Evolutionary conservation across 2,888 invertebrate genomes (phyloP).

Genomic region (Eristalinus sepulchralis): DNA sequence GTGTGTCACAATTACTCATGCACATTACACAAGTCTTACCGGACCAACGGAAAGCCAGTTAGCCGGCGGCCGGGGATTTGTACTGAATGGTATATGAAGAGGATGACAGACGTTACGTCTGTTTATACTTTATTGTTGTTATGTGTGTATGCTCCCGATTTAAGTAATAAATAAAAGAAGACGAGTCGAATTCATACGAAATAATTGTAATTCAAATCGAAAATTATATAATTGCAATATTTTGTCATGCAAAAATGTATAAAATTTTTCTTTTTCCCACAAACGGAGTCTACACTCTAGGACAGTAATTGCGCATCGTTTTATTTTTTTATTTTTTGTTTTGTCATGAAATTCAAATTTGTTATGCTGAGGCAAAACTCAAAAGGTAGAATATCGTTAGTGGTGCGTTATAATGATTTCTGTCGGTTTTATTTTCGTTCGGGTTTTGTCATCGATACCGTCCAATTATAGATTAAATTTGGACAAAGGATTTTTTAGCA

Average conservation of each 20-base stretch:
- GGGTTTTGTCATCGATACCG: constrained; percentile 10
- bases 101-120: background rate
- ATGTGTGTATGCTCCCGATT: constrained; percentile 18
- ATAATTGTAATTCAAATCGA: constrained; percentile 56
- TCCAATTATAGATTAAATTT: constrained; percentile 19
- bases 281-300: background rate
- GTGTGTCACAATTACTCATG: constrained; percentile 64
- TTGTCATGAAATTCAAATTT: background rate
- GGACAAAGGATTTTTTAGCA: constrained; percentile 9
- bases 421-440: constrained; percentile 7
- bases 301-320: background rate
- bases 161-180: constrained; percentile 26
- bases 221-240: constrained; percentile 57
- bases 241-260: background rate
- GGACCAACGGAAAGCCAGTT: constrained; percentile 1
- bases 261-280: background rate
- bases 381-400: constrained; percentile 6
- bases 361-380: constrained; percentile 24
- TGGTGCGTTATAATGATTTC: background rate
- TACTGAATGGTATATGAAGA: background rate
- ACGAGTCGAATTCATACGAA: constrained; percentile 26
- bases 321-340: background rate
- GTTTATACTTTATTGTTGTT: constrained; percentile 27
- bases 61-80: background rate
- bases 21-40: constrained; percentile 59